These are phyloP conservation scores for Drepana falcataria DNA, from an alignment of 2,888 invertebrate genomes.

Conservation along the genomic window DNA sequence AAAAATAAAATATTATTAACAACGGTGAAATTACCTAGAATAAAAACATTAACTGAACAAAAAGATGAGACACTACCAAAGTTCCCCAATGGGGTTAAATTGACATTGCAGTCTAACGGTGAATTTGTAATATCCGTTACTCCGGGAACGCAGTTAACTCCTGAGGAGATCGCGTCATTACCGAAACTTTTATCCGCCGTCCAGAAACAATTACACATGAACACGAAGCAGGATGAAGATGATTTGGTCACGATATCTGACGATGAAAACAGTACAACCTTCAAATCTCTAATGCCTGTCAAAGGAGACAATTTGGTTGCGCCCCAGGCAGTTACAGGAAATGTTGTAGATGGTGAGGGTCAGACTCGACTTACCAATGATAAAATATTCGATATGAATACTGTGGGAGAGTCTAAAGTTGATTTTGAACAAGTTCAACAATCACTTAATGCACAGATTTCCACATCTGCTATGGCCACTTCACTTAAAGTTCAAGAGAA, in stretches of 20 bases:
- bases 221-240: neutral
- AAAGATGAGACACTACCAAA: neutral
- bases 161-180: conserved; percentile 22
- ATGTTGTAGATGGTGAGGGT: neutral
- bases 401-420: too few species aligned
- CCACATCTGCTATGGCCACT: too few species aligned
- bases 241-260: conserved; percentile 10
- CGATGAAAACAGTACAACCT: conserved; percentile 6
- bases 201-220: conserved; percentile 27
- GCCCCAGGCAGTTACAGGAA: too few species aligned
- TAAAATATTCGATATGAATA: neutral
- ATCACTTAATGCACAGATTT: too few species aligned
- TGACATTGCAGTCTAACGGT: conserved; percentile 33
- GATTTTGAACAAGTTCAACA: too few species aligned
- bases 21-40: conserved; percentile 32
- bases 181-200: conserved; percentile 33
- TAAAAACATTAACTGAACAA: neutral
- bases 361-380: neutral
- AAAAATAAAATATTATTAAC: conserved; percentile 60
- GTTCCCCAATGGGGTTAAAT: conserved; percentile 35
- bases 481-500: too few species aligned
- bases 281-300: neutral
- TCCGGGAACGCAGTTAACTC: conserved; percentile 20
- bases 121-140: conserved; percentile 30
- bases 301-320: neutral